Percentiles rank a stretch among this genome's conserved stretches.
These are phyloP conservation scores for Channa maculata DNA, from an alignment of 2,113 vertebrate species.

Conservation along the genomic window DNA sequence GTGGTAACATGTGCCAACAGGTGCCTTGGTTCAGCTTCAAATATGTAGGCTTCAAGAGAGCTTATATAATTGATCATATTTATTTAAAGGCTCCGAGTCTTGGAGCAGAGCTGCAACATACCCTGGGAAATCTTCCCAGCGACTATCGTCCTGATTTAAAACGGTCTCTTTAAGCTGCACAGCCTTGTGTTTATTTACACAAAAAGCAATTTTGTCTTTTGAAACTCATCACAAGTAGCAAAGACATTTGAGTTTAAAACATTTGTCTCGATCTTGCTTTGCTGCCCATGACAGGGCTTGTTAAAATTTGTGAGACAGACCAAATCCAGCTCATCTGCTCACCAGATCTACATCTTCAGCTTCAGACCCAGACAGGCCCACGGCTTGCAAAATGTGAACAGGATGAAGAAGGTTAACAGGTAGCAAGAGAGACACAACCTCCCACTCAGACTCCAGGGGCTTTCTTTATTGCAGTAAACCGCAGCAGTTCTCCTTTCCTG, in stretches of 20 bases:
- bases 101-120: conserved; percentile 16
- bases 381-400: conserved; percentile 50
- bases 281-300: conserved; percentile 83
- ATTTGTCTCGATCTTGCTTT: conserved; percentile 22
- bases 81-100: conserved; percentile 63
- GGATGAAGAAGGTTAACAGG: conserved; percentile 67
- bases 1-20: conserved; percentile 72
- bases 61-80: conserved; percentile 68
- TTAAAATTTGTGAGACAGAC: conserved; percentile 79
- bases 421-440: conserved; percentile 40
- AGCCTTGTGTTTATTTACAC: background rate
- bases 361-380: conserved; percentile 35
- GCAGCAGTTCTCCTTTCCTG: background rate
- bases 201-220: background rate
- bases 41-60: conserved; percentile 39
- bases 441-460: background rate
- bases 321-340: conserved; percentile 83
- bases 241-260: conserved; percentile 20
- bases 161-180: conserved; percentile 1
- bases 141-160: conserved; percentile 7
- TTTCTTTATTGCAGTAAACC: background rate
- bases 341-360: conserved; percentile 40
- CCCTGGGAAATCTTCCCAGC: conserved; percentile 46
- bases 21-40: conserved; percentile 63
- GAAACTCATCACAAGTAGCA: conserved; percentile 5